Percentiles rank a stretch among this genome's conserved stretches.
phyloP scores from a whole-genome alignment of 1,140 invertebrate genomes.

The Matsumurasca onukii region DNA sequence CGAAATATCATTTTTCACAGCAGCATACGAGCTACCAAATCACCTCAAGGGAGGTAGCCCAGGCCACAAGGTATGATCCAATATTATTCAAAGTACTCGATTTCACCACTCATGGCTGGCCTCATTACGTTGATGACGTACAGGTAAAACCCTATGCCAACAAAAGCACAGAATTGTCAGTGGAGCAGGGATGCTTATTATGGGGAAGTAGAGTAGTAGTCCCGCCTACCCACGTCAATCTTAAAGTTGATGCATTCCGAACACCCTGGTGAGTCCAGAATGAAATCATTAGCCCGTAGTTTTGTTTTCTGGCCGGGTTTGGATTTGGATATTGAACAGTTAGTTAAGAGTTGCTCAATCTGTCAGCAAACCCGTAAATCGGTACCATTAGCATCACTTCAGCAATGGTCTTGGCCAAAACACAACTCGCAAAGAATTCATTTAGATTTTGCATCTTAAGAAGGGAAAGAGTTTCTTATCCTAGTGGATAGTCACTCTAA shows the following conservation, averaged over 20 bases:
- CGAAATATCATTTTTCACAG: constrained; percentile 11
- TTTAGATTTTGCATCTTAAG: constrained; percentile 13
- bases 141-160: too few species aligned
- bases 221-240: constrained; percentile 38
- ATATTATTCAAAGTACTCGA: constrained; percentile 16
- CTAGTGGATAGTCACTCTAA: constrained; percentile 44
- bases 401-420: too few species aligned
- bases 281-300: constrained; percentile 43
- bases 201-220: constrained; percentile 41
- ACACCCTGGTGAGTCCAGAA: too few species aligned
- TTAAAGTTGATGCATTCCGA: constrained; percentile 45
- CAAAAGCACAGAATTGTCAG: too few species aligned
- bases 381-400: too few species aligned
- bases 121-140: too few species aligned
- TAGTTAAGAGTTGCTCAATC: too few species aligned
- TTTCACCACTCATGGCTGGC: constrained; percentile 4
- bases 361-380: too few species aligned
- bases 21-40: not conserved
- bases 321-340: too few species aligned
- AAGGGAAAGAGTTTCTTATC: constrained; percentile 30
- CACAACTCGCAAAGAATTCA: not conserved
- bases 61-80: constrained; percentile 1
- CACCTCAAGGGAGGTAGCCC: not conserved
- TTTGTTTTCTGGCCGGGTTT: constrained; percentile 48
- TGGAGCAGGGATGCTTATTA: constrained; percentile 30